Conservation (phyloP, 2,113 vertebrate genomes). For the Steatornis caripensis region DNA sequence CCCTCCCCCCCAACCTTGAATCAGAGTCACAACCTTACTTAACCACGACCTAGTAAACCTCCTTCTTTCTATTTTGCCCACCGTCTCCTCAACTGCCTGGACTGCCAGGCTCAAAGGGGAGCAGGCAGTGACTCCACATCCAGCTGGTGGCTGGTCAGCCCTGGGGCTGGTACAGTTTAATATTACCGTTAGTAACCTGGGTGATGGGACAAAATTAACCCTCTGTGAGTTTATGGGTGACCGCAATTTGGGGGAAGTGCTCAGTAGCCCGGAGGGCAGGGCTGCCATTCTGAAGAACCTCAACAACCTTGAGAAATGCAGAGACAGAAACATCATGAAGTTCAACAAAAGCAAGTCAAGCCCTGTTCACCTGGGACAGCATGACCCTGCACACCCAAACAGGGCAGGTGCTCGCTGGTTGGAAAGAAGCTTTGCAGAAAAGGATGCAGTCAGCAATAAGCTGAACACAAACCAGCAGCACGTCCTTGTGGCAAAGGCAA, state of each 20-base stretch:
- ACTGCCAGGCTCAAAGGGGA: background rate
- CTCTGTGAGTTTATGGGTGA: background rate
- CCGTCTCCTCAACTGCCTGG: background rate
- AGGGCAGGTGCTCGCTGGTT: accelerated
- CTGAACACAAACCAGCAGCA: background rate
- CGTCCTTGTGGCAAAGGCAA: background rate
- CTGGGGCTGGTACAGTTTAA: background rate
- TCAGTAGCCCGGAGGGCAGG: background rate
- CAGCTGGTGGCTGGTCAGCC: background rate
- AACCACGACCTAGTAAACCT: background rate
- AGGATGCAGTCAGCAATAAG: background rate
- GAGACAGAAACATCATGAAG: background rate
- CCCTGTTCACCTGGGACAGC: background rate
- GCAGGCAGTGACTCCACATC: background rate
- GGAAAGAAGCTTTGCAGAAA: background rate
- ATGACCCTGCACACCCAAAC: background rate
- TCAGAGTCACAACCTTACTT: background rate
- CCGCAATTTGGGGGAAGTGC: background rate
- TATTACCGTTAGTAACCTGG: accelerated
- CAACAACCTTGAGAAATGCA: background rate
- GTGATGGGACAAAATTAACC: background rate
- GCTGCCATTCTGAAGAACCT: background rate
- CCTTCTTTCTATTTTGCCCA: background rate
- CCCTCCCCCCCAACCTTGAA: background rate
- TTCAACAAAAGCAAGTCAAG: background rate